Conservation (phyloP, 2,113 vertebrate species). For the Anarrhichthys ocellatus region DNA sequence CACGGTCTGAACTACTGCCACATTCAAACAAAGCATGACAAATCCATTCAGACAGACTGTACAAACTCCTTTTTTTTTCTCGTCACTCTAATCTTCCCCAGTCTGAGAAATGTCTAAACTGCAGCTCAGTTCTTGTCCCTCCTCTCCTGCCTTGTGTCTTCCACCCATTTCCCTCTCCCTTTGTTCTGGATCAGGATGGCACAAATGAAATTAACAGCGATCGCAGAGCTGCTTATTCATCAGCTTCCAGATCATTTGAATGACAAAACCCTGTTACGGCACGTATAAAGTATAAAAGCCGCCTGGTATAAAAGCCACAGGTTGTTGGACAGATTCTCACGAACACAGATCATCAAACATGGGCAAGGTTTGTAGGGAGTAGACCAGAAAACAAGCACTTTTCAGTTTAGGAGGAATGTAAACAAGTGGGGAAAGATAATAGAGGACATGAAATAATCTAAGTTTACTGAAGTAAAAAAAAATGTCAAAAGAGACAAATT, state of each 20-base stretch:
- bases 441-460: not conserved
- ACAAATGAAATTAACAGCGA: slow-evolving; percentile 73
- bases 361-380: slow-evolving; percentile 74
- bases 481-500: not conserved
- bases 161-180: slow-evolving; percentile 37
- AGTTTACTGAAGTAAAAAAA: not conserved
- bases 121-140: slow-evolving; percentile 22
- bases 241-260: slow-evolving; percentile 79
- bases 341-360: slow-evolving; percentile 74
- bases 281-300: slow-evolving; percentile 79
- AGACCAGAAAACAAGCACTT: not conserved
- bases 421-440: not conserved
- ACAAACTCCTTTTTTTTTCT: not conserved
- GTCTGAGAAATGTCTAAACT: slow-evolving; percentile 27
- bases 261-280: slow-evolving; percentile 74
- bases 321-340: slow-evolving; percentile 78
- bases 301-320: slow-evolving; percentile 62
- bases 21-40: not conserved
- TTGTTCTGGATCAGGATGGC: slow-evolving; percentile 63
- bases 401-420: not conserved
- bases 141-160: slow-evolving; percentile 44
- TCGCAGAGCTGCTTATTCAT: slow-evolving; percentile 81
- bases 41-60: not conserved
- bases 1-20: not conserved
- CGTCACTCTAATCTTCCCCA: not conserved